phyloP scores from a whole-genome alignment of 2,797 vertebrate genomes.

The Arrhamphus sclerolepis region DNA sequence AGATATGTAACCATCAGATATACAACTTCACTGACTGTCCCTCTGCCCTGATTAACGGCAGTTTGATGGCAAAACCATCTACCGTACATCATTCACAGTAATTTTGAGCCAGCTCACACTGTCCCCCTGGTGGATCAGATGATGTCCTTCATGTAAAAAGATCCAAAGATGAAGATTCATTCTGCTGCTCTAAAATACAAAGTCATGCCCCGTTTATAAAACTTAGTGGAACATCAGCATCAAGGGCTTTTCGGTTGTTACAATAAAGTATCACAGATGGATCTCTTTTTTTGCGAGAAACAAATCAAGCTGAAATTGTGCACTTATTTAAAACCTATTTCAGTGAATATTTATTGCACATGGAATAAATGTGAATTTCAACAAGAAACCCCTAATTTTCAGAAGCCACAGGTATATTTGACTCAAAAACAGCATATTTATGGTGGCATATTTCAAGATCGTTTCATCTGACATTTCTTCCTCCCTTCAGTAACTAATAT shows the following conservation, averaged over 20 bases:
- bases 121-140: constrained; percentile 52
- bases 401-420: too few relatives aligned
- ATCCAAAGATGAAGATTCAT: constrained; percentile 56
- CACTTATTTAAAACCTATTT: constrained; percentile 32
- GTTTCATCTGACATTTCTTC: too few relatives aligned
- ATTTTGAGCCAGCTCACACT: constrained; percentile 42
- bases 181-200: constrained; percentile 43
- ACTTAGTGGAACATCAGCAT: constrained; percentile 41
- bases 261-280: constrained; percentile 38
- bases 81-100: constrained; percentile 58
- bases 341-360: constrained; percentile 17
- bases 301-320: constrained; percentile 41
- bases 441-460: too few relatives aligned
- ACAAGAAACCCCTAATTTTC: too few relatives aligned
- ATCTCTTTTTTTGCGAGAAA: constrained; percentile 37
- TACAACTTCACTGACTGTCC: constrained; percentile 69
- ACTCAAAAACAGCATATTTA: too few relatives aligned
- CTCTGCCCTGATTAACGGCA: constrained; percentile 67
- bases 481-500: too few relatives aligned
- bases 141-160: constrained; percentile 50
- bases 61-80: constrained; percentile 68
- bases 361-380: too few relatives aligned
- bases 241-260: constrained; percentile 62
- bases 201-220: constrained; percentile 47
- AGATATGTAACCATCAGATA: constrained; percentile 76